Conservation (phyloP, 2,113 vertebrate species). For the Empidonax traillii region DNA sequence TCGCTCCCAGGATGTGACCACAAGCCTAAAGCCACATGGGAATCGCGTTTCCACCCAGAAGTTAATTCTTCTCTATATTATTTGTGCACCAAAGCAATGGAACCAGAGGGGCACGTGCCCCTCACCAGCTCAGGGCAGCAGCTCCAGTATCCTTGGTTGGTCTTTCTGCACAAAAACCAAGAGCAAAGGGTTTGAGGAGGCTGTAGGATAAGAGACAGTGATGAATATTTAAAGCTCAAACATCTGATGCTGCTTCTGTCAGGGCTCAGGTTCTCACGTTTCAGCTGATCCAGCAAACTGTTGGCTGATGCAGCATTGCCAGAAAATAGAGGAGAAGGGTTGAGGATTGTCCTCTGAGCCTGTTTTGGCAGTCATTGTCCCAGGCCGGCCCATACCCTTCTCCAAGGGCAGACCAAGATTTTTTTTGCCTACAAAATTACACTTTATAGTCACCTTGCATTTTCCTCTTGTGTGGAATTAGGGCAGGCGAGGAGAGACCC, state of each 20-base stretch:
- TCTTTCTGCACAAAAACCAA: not conserved
- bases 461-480: not conserved
- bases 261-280: conserved; percentile 5
- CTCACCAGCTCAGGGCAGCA: not conserved
- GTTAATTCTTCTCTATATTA: not conserved
- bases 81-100: not conserved
- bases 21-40: not conserved
- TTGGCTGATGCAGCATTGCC: conserved; percentile 32
- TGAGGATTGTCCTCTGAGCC: not conserved
- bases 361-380: not conserved
- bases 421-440: not conserved
- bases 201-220: not conserved
- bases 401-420: not conserved
- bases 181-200: conserved; percentile 1
- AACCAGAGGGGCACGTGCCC: not conserved
- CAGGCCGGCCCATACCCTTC: not conserved
- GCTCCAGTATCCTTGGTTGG: accelerated
- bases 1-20: not conserved
- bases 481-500: not conserved
- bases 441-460: not conserved
- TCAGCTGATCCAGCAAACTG: conserved; percentile 51
- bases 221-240: conserved; percentile 63
- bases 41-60: not conserved
- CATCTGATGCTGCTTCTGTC: conserved; percentile 32
- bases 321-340: not conserved